A percentile compares a stretch with the other conserved stretches of the same genome.
Evolutionary conservation across 1,140 invertebrate genomes (phyloP).

Genomic region (Calliopsis andreniformis): DNA sequence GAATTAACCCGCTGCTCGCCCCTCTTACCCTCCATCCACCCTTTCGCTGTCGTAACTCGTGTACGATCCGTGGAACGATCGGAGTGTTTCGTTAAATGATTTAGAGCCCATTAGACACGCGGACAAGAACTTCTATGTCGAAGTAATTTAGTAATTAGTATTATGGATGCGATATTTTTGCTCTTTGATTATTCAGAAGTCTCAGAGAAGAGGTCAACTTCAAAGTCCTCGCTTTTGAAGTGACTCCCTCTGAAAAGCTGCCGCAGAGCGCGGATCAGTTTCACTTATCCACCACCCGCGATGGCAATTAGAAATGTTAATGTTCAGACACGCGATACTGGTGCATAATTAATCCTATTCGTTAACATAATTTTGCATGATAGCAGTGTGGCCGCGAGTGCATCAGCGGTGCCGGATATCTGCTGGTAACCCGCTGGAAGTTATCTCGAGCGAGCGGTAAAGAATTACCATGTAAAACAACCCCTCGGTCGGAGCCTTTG

Average conservation of each 20-base stretch:
- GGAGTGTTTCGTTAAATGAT: conserved; percentile 42
- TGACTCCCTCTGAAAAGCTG: background rate
- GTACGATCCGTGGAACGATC: background rate
- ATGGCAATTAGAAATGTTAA: conserved; percentile 34
- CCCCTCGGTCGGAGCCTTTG: conserved; percentile 15
- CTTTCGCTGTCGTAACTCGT: background rate
- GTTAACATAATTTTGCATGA: conserved; percentile 49
- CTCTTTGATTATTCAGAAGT: too few relatives aligned
- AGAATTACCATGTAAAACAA: conserved; percentile 58
- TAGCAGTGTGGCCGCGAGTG: conserved; percentile 23
- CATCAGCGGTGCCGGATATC: conserved; percentile 29
- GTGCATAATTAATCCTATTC: conserved; percentile 42
- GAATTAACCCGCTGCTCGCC: conserved; percentile 39
- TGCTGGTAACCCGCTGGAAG: conserved; percentile 33
- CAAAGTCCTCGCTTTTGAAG: background rate
- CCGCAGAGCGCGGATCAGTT: background rate
- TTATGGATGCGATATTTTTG: too few relatives aligned
- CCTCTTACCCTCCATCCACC: background rate
- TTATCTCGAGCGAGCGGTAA: conserved; percentile 52
- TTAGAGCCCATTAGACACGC: conserved; percentile 42
- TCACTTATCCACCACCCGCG: conserved; percentile 9
- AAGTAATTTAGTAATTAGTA: too few relatives aligned
- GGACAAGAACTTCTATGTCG: background rate
- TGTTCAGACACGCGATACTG: conserved; percentile 26
- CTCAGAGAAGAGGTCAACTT: too few relatives aligned